Percentiles rank a stretch among this genome's conserved stretches.
These are phyloP conservation scores for Eriosoma lanigerum DNA, from an alignment of 1,140 invertebrate genomes.

Conservation along the genomic window DNA sequence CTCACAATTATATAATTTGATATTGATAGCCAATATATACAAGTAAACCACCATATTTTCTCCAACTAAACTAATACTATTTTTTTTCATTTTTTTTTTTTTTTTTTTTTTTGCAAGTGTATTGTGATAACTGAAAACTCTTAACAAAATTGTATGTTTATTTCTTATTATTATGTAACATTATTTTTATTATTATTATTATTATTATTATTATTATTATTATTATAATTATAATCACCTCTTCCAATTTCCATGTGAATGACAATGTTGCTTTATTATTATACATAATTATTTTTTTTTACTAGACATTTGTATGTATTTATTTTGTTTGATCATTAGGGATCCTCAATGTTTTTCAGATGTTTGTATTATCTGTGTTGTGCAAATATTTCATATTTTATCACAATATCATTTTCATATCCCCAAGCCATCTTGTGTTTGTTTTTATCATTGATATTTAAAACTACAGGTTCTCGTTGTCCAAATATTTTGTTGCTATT, in stretches of 20 bases:
- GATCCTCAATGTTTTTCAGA: too few relatives aligned
- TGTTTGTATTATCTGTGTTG: too few relatives aligned
- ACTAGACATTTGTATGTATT: slow-evolving; percentile 34
- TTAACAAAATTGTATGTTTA: neutral
- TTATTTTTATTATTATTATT: slow-evolving; percentile 9
- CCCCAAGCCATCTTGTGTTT: too few relatives aligned
- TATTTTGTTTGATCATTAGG: slow-evolving; percentile 2
- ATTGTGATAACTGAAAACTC: slow-evolving; percentile 49
- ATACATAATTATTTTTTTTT: slow-evolving; percentile 32
- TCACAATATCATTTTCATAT: too few relatives aligned
- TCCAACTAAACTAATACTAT: neutral
- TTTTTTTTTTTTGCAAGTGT: slow-evolving; percentile 36
- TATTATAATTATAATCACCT: slow-evolving; percentile 35
- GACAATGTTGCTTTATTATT: slow-evolving; percentile 41
- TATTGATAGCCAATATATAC: neutral
- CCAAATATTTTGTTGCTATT: too few relatives aligned
- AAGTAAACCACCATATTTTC: neutral
- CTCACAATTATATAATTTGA: neutral
- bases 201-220: slow-evolving; percentile 26
- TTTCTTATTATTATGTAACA: slow-evolving; percentile 32
- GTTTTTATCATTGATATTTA: too few relatives aligned
- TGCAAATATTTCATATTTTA: too few relatives aligned
- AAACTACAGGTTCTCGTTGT: too few relatives aligned
- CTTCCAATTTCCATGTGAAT: slow-evolving; percentile 47
- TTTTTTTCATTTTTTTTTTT: too few relatives aligned